Percentiles rank a stretch among this genome's conserved stretches.
Conservation (phyloP, 2,797 vertebrate species). For the Falco concolor region DNA sequence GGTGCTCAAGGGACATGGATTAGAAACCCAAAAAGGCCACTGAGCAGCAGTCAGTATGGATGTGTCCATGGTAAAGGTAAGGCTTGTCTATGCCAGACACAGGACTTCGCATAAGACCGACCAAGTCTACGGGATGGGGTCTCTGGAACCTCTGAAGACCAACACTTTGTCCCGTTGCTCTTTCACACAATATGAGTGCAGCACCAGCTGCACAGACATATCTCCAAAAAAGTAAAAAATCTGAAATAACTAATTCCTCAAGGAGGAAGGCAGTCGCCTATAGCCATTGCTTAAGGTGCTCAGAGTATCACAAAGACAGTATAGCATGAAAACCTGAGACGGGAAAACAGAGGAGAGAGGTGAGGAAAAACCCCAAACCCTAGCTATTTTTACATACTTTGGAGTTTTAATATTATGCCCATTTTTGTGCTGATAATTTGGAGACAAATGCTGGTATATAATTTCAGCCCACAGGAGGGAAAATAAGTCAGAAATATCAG, state of each 20-base stretch:
- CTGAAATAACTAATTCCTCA: not conserved
- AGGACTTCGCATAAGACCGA: not conserved
- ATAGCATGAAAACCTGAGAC: not conserved
- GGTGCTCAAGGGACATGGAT: not conserved
- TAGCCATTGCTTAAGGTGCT: not conserved
- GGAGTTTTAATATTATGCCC: not conserved
- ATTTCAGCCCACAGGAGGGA: not conserved
- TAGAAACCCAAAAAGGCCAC: not conserved
- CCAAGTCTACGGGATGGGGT: not conserved
- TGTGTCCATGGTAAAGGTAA: not conserved
- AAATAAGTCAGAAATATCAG: not conserved
- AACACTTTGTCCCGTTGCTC: not conserved
- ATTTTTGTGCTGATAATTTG: not conserved
- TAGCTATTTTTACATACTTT: not conserved
- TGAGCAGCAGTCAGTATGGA: not conserved
- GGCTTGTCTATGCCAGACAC: not conserved
- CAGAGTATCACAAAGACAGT: not conserved
- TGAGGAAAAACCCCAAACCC: not conserved
- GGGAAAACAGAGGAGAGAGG: not conserved
- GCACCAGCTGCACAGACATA: accelerated
- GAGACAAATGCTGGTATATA: not conserved
- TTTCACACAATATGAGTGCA: not conserved
- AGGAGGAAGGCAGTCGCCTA: not conserved
- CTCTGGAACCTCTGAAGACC: not conserved
- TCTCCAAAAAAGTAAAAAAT: not conserved